Evolutionary conservation across 2,113 vertebrate genomes (phyloP).

Genomic region (Columba livia): DNA sequence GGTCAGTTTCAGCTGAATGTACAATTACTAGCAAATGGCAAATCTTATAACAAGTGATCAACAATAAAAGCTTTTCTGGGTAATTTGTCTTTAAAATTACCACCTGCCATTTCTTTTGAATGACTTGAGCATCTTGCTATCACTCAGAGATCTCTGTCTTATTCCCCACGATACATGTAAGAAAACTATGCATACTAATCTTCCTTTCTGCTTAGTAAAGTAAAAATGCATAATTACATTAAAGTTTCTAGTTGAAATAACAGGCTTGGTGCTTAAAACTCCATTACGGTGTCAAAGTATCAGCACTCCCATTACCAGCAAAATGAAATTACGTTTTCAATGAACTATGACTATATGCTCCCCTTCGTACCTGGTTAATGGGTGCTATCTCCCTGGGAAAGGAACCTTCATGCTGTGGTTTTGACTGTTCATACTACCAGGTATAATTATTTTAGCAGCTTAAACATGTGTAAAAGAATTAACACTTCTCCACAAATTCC

Average conservation of each 20-base stretch:
- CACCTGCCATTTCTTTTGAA: slow-evolving; percentile 57
- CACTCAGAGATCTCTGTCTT: slow-evolving; percentile 15
- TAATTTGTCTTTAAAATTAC: slow-evolving; percentile 67
- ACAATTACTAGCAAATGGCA: slow-evolving; percentile 73
- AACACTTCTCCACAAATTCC: neutral
- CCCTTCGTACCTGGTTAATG: slow-evolving; percentile 45
- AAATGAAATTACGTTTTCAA: slow-evolving; percentile 50
- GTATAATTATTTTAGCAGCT: slow-evolving; percentile 34
- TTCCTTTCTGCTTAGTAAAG: slow-evolving; percentile 53
- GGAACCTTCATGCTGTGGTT: slow-evolving; percentile 1
- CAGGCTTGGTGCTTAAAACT: slow-evolving; percentile 51
- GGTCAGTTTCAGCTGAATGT: slow-evolving; percentile 70
- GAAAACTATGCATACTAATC: slow-evolving; percentile 25
- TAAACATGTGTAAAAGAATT: slow-evolving; percentile 40
- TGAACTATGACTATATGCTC: slow-evolving; percentile 34
- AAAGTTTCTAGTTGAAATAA: slow-evolving; percentile 65
- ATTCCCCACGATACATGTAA: neutral
- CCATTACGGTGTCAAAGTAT: slow-evolving; percentile 53
- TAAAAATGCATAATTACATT: slow-evolving; percentile 59
- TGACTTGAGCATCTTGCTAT: slow-evolving; percentile 46
- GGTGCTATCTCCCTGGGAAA: slow-evolving; percentile 33
- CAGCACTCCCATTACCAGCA: slow-evolving; percentile 44
- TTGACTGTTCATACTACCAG: neutral
- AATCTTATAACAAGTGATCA: slow-evolving; percentile 72
- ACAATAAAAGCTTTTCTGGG: slow-evolving; percentile 69